Conservation (phyloP, 2,113 vertebrate species). For the Bufo gargarizans region DNA sequence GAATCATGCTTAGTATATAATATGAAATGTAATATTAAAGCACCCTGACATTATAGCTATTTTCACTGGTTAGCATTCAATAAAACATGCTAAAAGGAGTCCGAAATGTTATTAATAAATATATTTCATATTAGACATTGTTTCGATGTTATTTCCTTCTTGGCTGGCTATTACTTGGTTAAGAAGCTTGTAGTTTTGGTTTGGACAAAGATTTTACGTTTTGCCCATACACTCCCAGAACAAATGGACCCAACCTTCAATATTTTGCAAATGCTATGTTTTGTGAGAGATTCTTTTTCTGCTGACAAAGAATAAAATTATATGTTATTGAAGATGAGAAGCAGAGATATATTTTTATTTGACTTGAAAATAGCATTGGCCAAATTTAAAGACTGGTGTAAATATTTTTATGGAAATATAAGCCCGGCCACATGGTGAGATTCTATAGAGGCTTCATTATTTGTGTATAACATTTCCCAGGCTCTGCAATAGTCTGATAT, state of each 20-base stretch:
- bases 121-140: background rate
- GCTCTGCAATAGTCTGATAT: constrained; percentile 22
- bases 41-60: no score
- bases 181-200: background rate
- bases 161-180: background rate
- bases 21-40: no score
- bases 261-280: constrained; percentile 36
- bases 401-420: constrained; percentile 55
- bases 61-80: no score
- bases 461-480: constrained; percentile 44
- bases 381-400: constrained; percentile 49
- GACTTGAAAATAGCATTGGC: constrained; percentile 47
- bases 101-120: background rate
- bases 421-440: constrained; percentile 47
- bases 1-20: no score
- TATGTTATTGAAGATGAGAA: constrained; percentile 52
- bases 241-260: constrained; percentile 2
- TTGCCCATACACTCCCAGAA: constrained; percentile 14
- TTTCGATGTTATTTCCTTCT: background rate
- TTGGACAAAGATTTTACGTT: background rate
- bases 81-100: background rate
- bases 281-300: constrained; percentile 23
- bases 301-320: constrained; percentile 52
- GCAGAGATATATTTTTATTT: constrained; percentile 43
- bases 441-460: constrained; percentile 50